phyloP scores from a whole-genome alignment of 1,140 invertebrate species.

The Armadillidium nasatum region DNA sequence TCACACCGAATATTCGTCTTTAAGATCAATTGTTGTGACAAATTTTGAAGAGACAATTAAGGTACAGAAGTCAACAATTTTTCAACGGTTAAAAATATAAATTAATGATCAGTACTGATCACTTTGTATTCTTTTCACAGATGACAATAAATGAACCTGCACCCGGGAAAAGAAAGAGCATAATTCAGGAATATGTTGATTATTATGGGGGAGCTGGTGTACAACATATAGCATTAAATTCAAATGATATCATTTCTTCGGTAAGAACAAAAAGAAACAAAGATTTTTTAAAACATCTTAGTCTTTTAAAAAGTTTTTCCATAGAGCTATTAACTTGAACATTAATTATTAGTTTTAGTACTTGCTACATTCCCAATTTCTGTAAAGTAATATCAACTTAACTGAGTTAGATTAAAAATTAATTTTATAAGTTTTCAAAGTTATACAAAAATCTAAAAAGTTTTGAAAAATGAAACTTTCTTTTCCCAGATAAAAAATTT shows the following conservation, averaged over 20 bases:
- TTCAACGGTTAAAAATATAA: not conserved
- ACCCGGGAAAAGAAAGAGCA: constrained; percentile 88
- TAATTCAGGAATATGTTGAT: constrained; percentile 97
- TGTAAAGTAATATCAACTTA: too few relatives aligned
- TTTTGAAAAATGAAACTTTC: not conserved
- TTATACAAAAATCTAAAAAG: too few relatives aligned
- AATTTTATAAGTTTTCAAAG: too few relatives aligned
- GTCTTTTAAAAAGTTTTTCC: too few relatives aligned
- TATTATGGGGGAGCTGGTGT: constrained; percentile 97
- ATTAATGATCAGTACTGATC: constrained; percentile 20
- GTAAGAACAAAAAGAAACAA: constrained; percentile 55
- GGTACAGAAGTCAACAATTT: too few relatives aligned
- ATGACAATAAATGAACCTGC: constrained; percentile 99
- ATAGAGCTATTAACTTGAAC: too few relatives aligned
- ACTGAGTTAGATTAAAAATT: too few relatives aligned
- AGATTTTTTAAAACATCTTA: too few relatives aligned
- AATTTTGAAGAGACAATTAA: constrained; percentile 98
- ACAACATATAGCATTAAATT: constrained; percentile 96
- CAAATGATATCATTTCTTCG: constrained; percentile 80
- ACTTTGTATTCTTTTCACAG: constrained; percentile 46
- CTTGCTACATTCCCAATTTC: not conserved
- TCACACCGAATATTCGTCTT: too few relatives aligned
- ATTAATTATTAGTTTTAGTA: not conserved
- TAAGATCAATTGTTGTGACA: too few relatives aligned
- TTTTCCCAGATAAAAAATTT: constrained; percentile 56